Evolutionary conservation across 2,113 vertebrate genomes (phyloP).

Genomic region (Corydoras maculifer): DNA sequence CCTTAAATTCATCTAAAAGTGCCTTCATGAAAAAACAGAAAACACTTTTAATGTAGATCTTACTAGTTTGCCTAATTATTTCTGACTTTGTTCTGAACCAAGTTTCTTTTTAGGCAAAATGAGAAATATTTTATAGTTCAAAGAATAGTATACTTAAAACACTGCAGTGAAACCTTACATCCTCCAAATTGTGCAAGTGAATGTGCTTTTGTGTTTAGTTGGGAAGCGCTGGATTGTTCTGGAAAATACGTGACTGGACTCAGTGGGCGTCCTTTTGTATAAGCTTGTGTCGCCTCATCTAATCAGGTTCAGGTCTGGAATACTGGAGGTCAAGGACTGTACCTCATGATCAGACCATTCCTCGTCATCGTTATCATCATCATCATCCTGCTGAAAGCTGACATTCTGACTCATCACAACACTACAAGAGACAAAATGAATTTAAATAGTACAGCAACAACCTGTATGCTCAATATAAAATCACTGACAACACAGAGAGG

Average conservation of each 20-base stretch:
- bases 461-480: too few species aligned
- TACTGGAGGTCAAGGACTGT: background rate
- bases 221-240: background rate
- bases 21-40: background rate
- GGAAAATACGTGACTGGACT: background rate
- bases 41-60: background rate
- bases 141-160: too few species aligned
- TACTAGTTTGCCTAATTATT: too few species aligned
- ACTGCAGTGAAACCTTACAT: background rate
- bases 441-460: too few species aligned
- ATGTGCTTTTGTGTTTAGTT: background rate
- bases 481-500: too few species aligned
- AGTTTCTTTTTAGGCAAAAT: too few species aligned
- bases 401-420: conserved; percentile 27
- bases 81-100: background rate
- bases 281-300: background rate
- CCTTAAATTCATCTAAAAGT: background rate
- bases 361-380: conserved; percentile 27
- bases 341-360: conserved; percentile 1
- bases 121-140: too few species aligned
- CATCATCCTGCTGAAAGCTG: conserved; percentile 18
- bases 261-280: background rate
- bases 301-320: background rate
- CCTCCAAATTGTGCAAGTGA: background rate
- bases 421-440: conserved; percentile 1